Evolutionary conservation across 2,888 invertebrate species (phyloP), one percentile per base, ranked within the genome.

Genomic region (Synergus japonicus): DNA sequence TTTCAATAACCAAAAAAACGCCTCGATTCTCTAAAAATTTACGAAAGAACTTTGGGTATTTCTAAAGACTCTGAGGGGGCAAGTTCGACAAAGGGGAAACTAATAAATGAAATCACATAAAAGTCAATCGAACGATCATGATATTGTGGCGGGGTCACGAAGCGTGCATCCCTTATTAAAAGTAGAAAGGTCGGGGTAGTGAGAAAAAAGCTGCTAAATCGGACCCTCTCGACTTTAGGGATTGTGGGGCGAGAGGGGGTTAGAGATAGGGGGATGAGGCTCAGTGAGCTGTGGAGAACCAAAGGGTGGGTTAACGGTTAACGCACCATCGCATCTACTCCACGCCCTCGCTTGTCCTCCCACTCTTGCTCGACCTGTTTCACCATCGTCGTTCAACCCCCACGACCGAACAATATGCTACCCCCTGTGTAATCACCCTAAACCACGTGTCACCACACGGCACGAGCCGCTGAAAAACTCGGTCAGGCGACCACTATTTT

Each of bases 351-450:
- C 73, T 76, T 76, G 82, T 76, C 86, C 85, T 82, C 85, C 85
- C 85, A 82, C 84, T 83, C 79, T 81, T 76, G 76, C 78, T 82
- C 86, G 83, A 83, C 86, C 86, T 81, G 83, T 79, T 80, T 78
- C 76, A 77, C 76, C 77, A 67, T 49, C 81, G 73, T 76, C 77
- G 73, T 67, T 69, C 80, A 78, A 81, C 80, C 83, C 81, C 79
- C 73, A 73, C 78, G 64, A 80, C 77, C 85, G 86, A 86, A 88
- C 90, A 89, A 91, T 90, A 90, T 89, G 89, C 88, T 84, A 83
- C 83, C 83, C 85, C 85, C 82, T 82, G 82, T 86, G 87, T 89
- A 89, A 91, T 90, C 90, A 88, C 88, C 88, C 88, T 88, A 85
- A 88, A 88, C 87, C 89, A 87, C 88, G 89, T 89, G 88, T 86